Percentiles rank a stretch among this genome's conserved stretches.
phyloP scores from a whole-genome alignment of 2,888 invertebrate genomes.

The Herminia tarsipennalis region DNA sequence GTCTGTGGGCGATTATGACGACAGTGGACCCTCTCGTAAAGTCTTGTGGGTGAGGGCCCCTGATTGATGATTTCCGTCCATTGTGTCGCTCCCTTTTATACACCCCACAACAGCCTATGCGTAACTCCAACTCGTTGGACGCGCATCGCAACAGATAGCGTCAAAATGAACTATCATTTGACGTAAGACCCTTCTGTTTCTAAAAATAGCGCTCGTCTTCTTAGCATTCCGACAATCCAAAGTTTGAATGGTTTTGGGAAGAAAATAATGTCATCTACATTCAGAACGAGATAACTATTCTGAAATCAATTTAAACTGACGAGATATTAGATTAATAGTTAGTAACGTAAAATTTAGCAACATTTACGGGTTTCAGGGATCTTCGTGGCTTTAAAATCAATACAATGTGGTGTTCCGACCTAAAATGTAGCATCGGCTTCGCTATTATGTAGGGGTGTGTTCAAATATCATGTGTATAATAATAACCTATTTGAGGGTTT shows the following conservation, averaged over 20 bases:
- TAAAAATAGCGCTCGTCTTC: slow-evolving; percentile 45
- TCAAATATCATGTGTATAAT: slow-evolving; percentile 51
- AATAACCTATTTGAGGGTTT: slow-evolving; percentile 54
- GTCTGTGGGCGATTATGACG: slow-evolving; percentile 53
- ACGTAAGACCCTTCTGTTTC: slow-evolving; percentile 46
- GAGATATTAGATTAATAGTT: too few species aligned
- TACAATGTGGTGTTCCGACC: slow-evolving; percentile 34
- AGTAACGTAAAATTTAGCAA: too few species aligned
- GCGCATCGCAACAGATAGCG: slow-evolving; percentile 53
- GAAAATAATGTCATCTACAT: slow-evolving; percentile 12
- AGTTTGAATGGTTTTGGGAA: slow-evolving; percentile 9
- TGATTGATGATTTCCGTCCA: slow-evolving; percentile 78
- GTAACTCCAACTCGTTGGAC: slow-evolving; percentile 49
- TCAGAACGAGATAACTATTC: slow-evolving; percentile 4
- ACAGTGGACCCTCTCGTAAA: slow-evolving; percentile 52
- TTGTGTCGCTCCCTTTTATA: slow-evolving; percentile 71
- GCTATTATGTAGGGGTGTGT: slow-evolving; percentile 49
- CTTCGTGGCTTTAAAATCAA: slow-evolving; percentile 10
- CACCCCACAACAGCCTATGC: slow-evolving; percentile 51
- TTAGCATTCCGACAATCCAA: slow-evolving; percentile 22
- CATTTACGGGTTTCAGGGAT: not conserved
- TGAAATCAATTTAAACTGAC: too few species aligned
- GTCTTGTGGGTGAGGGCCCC: slow-evolving; percentile 62
- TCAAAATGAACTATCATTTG: slow-evolving; percentile 47
- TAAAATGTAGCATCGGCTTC: slow-evolving; percentile 25